A percentile compares a stretch with the other conserved stretches of the same genome.
Conservation (phyloP, 2,113 vertebrate genomes). For the Clarias batrachus region DNA sequence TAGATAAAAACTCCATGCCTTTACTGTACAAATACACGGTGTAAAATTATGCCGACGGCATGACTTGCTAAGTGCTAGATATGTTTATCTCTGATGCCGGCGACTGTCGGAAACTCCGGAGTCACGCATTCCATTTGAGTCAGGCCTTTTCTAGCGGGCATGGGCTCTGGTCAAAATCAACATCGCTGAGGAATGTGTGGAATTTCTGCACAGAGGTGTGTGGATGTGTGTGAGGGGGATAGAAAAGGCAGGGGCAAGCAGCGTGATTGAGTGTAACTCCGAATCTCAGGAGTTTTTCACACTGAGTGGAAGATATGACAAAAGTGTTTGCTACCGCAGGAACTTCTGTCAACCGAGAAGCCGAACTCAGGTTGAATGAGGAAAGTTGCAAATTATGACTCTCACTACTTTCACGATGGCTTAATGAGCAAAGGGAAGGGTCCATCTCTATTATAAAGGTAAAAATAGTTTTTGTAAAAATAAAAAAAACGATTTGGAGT, state of each 20-base stretch:
- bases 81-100: neutral
- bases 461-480: too few relatives aligned
- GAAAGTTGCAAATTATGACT: neutral
- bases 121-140: neutral
- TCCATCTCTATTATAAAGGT: too few relatives aligned
- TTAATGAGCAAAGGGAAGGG: neutral
- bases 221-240: neutral
- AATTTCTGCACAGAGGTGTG: slow-evolving; percentile 21
- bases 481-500: too few relatives aligned
- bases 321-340: neutral
- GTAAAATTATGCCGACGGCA: neutral
- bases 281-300: neutral
- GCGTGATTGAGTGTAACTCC: neutral
- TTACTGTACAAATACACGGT: neutral
- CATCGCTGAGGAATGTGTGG: slow-evolving; percentile 8
- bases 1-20: neutral
- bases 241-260: neutral
- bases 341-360: neutral
- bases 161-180: neutral
- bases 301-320: neutral
- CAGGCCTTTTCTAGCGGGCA: neutral
- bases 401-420: neutral
- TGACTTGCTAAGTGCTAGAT: neutral
- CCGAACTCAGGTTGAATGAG: neutral
- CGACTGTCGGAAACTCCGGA: neutral